phyloP scores from a whole-genome alignment of 2,113 vertebrate genomes.

The Typhlomys cinereus region DNA sequence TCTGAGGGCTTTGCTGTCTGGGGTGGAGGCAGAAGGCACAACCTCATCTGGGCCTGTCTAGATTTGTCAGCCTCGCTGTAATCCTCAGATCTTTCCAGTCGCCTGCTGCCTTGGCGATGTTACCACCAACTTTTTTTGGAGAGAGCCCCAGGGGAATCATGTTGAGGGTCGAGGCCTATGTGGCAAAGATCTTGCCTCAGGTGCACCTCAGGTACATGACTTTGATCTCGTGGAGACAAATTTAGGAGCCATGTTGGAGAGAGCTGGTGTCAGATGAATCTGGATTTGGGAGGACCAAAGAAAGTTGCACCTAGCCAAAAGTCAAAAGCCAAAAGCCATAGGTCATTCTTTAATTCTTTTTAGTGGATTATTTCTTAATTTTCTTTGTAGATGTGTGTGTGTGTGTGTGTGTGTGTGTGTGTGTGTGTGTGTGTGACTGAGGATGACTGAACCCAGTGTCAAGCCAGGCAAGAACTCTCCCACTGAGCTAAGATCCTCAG shows the following conservation, averaged over 20 bases:
- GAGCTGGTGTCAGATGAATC: no score
- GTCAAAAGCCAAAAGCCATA: no score
- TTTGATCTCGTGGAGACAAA: conserved; percentile 97
- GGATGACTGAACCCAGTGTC: background rate
- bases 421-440: background rate
- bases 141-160: conserved; percentile 98
- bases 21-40: conserved; percentile 96
- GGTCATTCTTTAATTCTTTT: background rate
- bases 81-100: conserved; percentile 99
- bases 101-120: conserved; percentile 98
- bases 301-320: no score
- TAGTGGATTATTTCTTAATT: background rate
- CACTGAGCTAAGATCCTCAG: background rate
- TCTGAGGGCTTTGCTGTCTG: conserved; percentile 99
- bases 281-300: no score
- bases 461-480: background rate
- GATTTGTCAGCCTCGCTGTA: conserved; percentile 97
- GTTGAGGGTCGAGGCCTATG: conserved; percentile 96
- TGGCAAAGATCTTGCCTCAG: conserved; percentile 97
- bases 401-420: background rate
- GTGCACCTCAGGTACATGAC: conserved; percentile 96
- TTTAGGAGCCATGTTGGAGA: conserved; percentile 99
- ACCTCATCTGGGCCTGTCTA: conserved; percentile 98
- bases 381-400: background rate
- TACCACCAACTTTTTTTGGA: conserved; percentile 98